A percentile compares a stretch with the other conserved stretches of the same genome.
Conservation (phyloP, 2,113 vertebrate species). For the Enhydra lutris region DNA sequence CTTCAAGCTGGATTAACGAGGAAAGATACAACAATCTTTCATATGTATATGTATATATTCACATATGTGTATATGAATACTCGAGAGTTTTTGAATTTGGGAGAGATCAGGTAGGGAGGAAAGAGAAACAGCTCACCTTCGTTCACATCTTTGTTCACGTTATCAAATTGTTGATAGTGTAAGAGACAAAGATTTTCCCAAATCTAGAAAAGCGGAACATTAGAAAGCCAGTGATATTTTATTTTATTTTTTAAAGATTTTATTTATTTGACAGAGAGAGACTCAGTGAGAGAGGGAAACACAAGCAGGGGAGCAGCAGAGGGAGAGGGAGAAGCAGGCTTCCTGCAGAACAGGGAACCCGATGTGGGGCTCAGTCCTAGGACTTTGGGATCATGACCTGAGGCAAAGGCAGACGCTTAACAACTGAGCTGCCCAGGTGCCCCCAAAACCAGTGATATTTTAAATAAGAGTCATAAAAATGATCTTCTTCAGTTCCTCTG, state of each 20-base stretch:
- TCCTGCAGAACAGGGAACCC: no score
- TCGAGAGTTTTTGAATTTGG: background rate
- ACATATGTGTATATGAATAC: background rate
- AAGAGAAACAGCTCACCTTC: background rate
- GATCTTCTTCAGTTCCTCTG: background rate
- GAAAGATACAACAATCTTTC: no score
- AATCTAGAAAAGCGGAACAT: background rate
- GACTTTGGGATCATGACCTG: no score
- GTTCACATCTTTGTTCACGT: background rate
- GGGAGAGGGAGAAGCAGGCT: no score
- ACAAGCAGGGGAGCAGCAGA: no score
- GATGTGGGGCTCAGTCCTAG: no score
- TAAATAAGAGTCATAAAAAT: background rate
- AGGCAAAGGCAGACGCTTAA: no score
- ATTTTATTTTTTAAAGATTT: background rate
- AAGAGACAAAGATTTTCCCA: background rate
- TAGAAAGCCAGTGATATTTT: background rate
- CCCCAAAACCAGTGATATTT: background rate
- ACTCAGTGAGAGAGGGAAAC: no score
- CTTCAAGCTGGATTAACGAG: no score
- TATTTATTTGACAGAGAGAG: no score
- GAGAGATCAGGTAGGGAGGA: background rate
- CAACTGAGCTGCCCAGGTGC: no score
- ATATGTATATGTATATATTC: no score
- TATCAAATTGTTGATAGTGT: background rate